A percentile compares a stretch with the other conserved stretches of the same genome.
phyloP scores from a whole-genome alignment of 2,113 vertebrate genomes.

The Narcine bancroftii region DNA sequence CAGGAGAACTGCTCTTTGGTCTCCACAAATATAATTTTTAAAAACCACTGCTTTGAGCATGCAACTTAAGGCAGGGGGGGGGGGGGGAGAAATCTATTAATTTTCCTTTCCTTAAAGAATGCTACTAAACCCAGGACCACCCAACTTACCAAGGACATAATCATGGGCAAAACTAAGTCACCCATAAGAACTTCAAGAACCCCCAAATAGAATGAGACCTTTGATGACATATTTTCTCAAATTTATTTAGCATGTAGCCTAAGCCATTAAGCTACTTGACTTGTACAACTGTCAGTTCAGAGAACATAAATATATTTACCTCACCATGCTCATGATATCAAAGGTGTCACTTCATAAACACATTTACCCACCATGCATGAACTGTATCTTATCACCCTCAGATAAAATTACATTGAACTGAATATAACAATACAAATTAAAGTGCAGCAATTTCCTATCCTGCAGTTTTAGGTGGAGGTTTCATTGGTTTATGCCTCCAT shows the following conservation, averaged over 20 bases:
- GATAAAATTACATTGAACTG: neutral
- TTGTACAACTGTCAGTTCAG: neutral
- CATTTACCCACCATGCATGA: neutral
- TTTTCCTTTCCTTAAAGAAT: neutral
- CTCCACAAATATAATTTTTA: neutral
- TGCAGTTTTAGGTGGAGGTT: neutral
- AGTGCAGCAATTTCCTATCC: neutral
- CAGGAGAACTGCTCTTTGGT: neutral
- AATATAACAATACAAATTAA: neutral
- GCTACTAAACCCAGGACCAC: neutral
- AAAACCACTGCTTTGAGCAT: neutral
- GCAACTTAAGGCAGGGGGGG: neutral
- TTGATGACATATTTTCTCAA: too few species aligned
- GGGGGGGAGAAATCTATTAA: neutral
- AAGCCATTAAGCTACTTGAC: neutral
- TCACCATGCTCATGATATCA: neutral
- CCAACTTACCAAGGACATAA: neutral
- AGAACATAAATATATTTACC: neutral
- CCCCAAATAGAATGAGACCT: too few species aligned
- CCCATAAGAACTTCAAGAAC: neutral
- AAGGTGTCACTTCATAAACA: neutral
- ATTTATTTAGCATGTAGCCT: neutral
- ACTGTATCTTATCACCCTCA: neutral
- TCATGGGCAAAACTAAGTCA: neutral
- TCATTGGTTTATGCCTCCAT: neutral